A percentile compares a stretch with the other conserved stretches of the same genome.
Conservation (phyloP, 2,888 invertebrate genomes). For the Spisula solida region DNA sequence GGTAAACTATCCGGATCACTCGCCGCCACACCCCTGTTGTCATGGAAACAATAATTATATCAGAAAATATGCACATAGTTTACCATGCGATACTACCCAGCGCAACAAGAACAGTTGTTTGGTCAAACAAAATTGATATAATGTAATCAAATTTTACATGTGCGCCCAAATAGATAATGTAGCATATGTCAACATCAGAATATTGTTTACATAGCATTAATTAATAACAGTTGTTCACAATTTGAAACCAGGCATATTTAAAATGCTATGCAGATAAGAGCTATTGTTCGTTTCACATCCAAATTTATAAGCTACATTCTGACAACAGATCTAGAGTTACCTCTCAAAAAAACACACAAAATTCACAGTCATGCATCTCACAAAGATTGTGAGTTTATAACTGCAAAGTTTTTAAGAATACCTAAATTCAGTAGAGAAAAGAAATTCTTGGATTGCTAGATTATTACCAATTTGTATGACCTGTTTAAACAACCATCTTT, state of each 20-base stretch:
- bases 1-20: conserved; percentile 68
- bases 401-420: no score
- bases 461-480: no score
- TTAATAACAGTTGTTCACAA: not conserved
- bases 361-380: no score
- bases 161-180: not conserved
- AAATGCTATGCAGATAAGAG: not conserved
- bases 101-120: not conserved
- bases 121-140: not conserved
- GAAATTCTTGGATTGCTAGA: no score
- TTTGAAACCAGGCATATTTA: conserved; percentile 4
- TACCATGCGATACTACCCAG: no score
- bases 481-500: no score
- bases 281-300: not conserved
- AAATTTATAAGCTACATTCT: not conserved
- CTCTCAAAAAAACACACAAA: not conserved
- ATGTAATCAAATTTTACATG: not conserved
- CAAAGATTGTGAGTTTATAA: no score
- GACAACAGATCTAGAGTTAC: not conserved
- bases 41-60: not conserved
- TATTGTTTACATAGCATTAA: not conserved
- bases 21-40: conserved; percentile 64
- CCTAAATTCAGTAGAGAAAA: no score
- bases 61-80: not conserved
- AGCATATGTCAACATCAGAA: not conserved